A percentile compares a stretch with the other conserved stretches of the same genome.
Evolutionary conservation across 2,113 vertebrate species (phyloP).

Genomic region (Campylorhamphus procurvoides): DNA sequence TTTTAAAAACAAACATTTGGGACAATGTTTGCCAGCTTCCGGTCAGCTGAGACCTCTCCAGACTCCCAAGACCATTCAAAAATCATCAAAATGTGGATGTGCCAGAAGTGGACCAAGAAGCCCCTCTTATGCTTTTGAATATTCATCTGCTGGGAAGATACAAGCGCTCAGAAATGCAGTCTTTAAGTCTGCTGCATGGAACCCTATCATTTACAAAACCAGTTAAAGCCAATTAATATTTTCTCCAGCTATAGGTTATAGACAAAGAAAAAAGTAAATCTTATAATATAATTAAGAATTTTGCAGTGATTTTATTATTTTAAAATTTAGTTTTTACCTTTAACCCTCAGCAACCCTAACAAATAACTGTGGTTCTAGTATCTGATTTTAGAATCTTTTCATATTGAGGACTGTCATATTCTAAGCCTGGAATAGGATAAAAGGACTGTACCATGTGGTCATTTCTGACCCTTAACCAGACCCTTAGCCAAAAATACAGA

Average conservation of each 20-base stretch:
- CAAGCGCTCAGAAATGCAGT: background rate
- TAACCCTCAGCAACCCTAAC: background rate
- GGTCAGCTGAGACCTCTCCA: background rate
- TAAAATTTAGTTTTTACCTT: slow-evolving; percentile 18
- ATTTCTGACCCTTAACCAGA: background rate
- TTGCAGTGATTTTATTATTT: background rate
- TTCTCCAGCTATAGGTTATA: background rate
- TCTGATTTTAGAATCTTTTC: background rate
- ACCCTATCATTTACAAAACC: background rate
- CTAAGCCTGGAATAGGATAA: background rate
- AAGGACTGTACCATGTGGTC: accelerated
- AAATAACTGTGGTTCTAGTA: background rate
- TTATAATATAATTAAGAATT: background rate
- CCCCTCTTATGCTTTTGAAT: background rate
- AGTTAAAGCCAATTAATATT: background rate
- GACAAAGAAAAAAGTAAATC: background rate
- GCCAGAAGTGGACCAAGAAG: background rate
- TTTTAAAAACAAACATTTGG: accelerated
- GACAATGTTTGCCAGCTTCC: background rate
- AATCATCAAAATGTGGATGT: background rate
- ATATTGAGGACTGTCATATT: background rate
- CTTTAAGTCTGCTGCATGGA: background rate
- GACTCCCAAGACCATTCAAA: background rate
- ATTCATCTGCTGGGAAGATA: accelerated
- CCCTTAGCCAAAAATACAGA: background rate